Conservation (phyloP, 92 coral and sea anemone genomes). For the Porites lobata region DNA sequence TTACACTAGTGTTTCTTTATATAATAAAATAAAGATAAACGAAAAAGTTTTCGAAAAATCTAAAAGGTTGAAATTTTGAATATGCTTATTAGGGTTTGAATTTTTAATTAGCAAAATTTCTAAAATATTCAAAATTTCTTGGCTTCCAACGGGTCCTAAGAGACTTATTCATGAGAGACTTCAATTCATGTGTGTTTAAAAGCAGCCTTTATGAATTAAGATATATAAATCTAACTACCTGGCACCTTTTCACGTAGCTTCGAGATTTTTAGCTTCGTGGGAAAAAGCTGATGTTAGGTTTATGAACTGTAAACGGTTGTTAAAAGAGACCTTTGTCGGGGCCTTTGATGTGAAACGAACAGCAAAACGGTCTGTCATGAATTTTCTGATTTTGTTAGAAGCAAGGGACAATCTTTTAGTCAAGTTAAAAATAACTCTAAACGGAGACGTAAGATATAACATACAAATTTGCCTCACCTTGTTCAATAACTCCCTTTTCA, state of each 20-base stretch:
- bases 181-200: background rate
- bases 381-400: background rate
- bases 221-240: background rate
- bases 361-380: background rate
- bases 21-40: background rate
- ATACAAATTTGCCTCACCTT: conserved; percentile 27
- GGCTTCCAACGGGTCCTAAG: background rate
- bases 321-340: conserved; percentile 26
- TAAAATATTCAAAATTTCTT: conserved; percentile 25
- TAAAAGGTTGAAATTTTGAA: background rate
- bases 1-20: background rate
- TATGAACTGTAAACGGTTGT: background rate
- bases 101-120: conserved; percentile 25
- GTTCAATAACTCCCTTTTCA: conserved; percentile 8
- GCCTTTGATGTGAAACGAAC: background rate
- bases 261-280: background rate
- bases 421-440: conserved; percentile 27
- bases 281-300: background rate
- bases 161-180: background rate
- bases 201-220: background rate
- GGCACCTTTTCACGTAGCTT: background rate
- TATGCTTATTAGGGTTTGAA: background rate
- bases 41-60: background rate
- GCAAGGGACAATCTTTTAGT: background rate
- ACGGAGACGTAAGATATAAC: background rate